These are phyloP conservation scores for Serinus canaria DNA, from an alignment of 2,113 vertebrate genomes.

Conservation along the genomic window DNA sequence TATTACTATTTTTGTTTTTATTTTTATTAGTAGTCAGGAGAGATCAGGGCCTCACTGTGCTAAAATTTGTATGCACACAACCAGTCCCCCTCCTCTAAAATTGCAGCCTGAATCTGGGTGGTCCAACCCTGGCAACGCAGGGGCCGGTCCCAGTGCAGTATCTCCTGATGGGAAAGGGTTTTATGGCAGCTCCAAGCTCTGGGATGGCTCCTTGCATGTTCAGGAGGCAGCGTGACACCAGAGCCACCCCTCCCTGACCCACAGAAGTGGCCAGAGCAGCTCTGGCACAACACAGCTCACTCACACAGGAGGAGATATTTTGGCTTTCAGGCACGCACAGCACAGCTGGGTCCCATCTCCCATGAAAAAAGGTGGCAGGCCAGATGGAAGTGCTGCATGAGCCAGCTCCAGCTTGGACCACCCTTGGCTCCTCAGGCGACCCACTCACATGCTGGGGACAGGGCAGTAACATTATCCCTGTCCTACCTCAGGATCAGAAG, in stretches of 20 bases:
- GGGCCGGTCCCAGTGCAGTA: not conserved
- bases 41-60: not conserved
- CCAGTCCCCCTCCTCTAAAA: not conserved
- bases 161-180: not conserved
- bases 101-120: not conserved
- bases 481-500: not conserved
- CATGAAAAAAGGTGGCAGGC: conserved; percentile 48
- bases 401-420: conserved; percentile 42
- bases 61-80: not conserved
- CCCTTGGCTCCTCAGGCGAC: conserved; percentile 28
- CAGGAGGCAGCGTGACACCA: not conserved
- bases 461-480: not conserved
- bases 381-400: conserved; percentile 37
- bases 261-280: not conserved
- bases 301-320: not conserved
- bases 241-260: not conserved
- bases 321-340: conserved; percentile 6
- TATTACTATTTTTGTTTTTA: conserved; percentile 19
- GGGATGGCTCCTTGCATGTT: fast-evolving
- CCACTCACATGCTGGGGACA: fast-evolving
- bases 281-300: not conserved
- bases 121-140: not conserved
- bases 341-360: conserved; percentile 52
- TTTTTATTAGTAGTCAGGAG: conserved; percentile 34
- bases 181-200: not conserved